Evolutionary conservation across 2,797 vertebrate species (phyloP).

Genomic region (Gymnocypris eckloni): DNA sequence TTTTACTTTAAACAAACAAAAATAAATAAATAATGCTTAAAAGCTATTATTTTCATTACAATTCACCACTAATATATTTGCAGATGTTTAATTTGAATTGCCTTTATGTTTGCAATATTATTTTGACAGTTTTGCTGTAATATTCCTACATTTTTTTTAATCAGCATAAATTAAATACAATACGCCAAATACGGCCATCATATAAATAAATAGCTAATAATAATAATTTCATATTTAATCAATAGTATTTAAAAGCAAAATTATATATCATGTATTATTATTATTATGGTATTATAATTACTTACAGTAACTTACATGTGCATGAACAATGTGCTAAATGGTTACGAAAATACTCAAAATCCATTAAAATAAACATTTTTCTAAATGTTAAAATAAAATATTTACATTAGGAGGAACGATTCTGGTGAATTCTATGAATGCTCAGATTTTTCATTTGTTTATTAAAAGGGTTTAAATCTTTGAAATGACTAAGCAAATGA

Average conservation of each 20-base stretch:
- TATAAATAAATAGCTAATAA: neutral
- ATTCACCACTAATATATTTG: neutral
- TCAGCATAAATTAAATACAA: neutral
- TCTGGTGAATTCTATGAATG: neutral
- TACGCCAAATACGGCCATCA: neutral
- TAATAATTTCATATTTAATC: neutral
- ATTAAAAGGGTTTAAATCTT: neutral
- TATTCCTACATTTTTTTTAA: neutral
- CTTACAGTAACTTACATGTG: no score
- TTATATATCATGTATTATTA: no score
- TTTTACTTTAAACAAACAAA: neutral
- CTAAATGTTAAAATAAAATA: neutral
- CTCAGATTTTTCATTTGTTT: neutral
- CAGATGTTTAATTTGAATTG: neutral
- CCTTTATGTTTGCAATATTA: neutral
- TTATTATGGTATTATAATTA: no score
- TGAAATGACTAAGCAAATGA: neutral
- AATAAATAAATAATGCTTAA: no score
- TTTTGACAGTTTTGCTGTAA: neutral
- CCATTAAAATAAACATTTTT: neutral
- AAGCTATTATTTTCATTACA: neutral
- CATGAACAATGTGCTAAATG: neutral
- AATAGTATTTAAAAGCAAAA: neutral
- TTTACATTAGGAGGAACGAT: neutral
- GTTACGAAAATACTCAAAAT: neutral